These are phyloP conservation scores for Podarcis muralis DNA, from an alignment of 2,113 vertebrate genomes.

Conservation along the genomic window DNA sequence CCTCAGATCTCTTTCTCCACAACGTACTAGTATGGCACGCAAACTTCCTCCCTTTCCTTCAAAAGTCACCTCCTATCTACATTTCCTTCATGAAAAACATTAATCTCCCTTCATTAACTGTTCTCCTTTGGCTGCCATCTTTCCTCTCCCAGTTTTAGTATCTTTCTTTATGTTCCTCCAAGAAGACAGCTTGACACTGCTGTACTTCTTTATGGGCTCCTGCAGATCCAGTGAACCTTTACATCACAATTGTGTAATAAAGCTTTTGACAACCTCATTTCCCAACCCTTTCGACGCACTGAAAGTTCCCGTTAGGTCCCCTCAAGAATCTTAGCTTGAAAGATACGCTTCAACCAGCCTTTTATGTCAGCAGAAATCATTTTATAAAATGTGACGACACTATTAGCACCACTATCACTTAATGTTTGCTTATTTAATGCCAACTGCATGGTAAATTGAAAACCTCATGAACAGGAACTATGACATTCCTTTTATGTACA, in stretches of 20 bases:
- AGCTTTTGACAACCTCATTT: conserved; percentile 9
- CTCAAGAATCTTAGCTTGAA: background rate
- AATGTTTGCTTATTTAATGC: background rate
- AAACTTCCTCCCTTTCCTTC: background rate
- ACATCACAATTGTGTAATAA: background rate
- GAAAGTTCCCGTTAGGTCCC: background rate
- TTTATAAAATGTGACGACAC: background rate
- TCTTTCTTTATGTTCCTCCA: background rate
- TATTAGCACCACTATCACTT: background rate
- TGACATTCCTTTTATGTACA: background rate
- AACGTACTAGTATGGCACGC: background rate
- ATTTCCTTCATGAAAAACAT: background rate
- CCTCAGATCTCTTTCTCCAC: background rate
- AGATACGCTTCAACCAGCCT: background rate
- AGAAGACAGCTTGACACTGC: background rate
- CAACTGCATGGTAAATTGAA: background rate
- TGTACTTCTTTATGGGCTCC: background rate
- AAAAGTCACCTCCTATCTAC: background rate
- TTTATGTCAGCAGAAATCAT: background rate
- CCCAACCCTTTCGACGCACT: background rate
- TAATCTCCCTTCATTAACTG: background rate
- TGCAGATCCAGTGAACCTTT: background rate
- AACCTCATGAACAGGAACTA: background rate
- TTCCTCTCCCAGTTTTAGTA: background rate
- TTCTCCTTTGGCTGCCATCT: background rate